Percentiles rank a stretch among this genome's conserved stretches.
These are phyloP conservation scores for Gandaritis pyraliata DNA, from an alignment of 2,888 invertebrate species.

Conservation along the genomic window DNA sequence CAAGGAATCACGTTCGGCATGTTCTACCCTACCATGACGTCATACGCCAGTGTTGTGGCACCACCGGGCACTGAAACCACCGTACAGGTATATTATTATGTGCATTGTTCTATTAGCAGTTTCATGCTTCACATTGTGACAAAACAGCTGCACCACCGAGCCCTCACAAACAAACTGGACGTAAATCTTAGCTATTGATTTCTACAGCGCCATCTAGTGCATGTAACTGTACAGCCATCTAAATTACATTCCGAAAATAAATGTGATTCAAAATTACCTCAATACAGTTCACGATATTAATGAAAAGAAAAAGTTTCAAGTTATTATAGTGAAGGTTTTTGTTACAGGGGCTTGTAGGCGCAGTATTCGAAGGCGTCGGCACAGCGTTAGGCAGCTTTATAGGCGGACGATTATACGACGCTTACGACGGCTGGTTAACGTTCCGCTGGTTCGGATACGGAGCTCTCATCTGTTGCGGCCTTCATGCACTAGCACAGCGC, in stretches of 20 bases:
- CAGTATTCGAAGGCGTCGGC: conserved; percentile 94
- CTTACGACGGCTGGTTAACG: conserved; percentile 86
- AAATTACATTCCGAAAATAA: no score
- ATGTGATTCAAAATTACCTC: no score
- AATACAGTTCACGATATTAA: no score
- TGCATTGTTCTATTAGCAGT: no score
- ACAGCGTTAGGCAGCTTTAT: conserved; percentile 91
- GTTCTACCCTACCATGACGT: conserved; percentile 94
- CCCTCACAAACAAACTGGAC: no score
- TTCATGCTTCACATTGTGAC: no score
- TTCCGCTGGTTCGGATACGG: conserved; percentile 90
- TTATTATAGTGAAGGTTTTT: not conserved
- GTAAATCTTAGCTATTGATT: no score
- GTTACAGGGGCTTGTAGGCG: conserved; percentile 91
- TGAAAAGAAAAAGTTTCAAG: no score
- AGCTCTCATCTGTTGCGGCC: conserved; percentile 84
- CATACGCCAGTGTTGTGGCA: conserved; percentile 93
- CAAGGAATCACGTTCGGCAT: conserved; percentile 96
- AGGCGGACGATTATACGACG: conserved; percentile 89
- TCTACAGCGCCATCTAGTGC: no score
- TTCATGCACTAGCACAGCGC: conserved; percentile 84
- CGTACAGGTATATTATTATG: conserved; percentile 85
- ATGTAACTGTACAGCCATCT: no score
- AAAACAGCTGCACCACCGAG: no score
- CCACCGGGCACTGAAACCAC: conserved; percentile 94